phyloP scores from a whole-genome alignment of 2,797 vertebrate species.

The Lerista edwardsae region DNA sequence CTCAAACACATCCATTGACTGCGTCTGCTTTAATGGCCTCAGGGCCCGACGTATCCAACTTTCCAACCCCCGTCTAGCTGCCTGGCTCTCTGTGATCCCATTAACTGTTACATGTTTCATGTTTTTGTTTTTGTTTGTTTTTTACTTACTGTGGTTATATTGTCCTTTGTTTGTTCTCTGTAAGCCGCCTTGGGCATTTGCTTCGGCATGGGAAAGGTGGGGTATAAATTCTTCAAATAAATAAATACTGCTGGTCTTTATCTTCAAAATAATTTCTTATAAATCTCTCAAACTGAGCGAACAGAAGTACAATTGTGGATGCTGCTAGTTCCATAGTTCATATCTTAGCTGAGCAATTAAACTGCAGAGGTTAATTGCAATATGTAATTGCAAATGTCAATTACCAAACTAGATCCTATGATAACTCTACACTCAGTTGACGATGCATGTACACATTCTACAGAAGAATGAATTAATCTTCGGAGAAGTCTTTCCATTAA shows the following conservation, averaged over 20 bases:
- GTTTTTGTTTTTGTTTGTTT: too few relatives aligned
- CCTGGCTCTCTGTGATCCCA: too few relatives aligned
- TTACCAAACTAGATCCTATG: slow-evolving; percentile 45
- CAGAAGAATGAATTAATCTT: slow-evolving; percentile 65
- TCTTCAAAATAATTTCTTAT: not conserved
- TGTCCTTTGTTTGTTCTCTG: too few relatives aligned
- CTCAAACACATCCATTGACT: not conserved
- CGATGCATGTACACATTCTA: slow-evolving; percentile 30
- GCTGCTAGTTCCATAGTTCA: not conserved
- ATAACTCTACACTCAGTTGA: slow-evolving; percentile 45
- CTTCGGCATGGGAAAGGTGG: too few relatives aligned
- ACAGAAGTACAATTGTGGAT: not conserved
- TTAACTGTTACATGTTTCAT: too few relatives aligned
- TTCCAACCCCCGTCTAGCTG: too few relatives aligned
- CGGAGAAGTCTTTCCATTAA: slow-evolving; percentile 54
- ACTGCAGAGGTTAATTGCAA: slow-evolving; percentile 31
- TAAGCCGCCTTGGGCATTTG: too few relatives aligned
- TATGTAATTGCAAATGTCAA: slow-evolving; percentile 40
- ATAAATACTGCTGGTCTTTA: not conserved
- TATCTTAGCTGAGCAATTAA: slow-evolving; percentile 32
- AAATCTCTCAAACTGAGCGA: not conserved
- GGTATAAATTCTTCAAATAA: too few relatives aligned
- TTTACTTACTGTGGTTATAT: too few relatives aligned
- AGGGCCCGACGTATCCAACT: too few relatives aligned
- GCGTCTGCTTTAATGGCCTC: not conserved